Evolutionary conservation across 2,888 invertebrate species (phyloP).

Genomic region (Strigamia transsilvanica): DNA sequence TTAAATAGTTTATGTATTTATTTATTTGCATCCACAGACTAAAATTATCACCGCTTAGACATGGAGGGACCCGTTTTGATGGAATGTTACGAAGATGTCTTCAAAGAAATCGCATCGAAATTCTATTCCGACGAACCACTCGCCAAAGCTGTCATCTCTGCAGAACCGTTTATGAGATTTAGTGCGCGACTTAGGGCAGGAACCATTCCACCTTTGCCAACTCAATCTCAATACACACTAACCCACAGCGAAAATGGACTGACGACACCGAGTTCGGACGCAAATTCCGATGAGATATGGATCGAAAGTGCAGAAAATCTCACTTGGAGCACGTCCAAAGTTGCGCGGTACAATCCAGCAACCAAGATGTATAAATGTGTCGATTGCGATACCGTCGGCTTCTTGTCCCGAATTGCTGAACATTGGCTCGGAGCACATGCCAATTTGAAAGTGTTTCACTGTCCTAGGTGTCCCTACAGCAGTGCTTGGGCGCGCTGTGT

Average conservation of each 20-base stretch:
- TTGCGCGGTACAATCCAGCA: conserved; percentile 80
- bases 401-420: conserved; percentile 76
- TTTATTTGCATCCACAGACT: background rate
- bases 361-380: conserved; percentile 79
- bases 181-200: conserved; percentile 55
- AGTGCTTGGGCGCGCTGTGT: conserved; percentile 80
- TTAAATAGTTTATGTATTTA: conserved; percentile 5
- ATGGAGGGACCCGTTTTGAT: conserved; percentile 57
- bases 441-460: conserved; percentile 72
- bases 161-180: conserved; percentile 52
- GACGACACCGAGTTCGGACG: conserved; percentile 56
- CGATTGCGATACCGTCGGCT: conserved; percentile 76
- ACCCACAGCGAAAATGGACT: conserved; percentile 41
- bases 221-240: background rate
- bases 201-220: conserved; percentile 33
- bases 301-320: conserved; percentile 76
- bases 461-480: conserved; percentile 76
- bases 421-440: conserved; percentile 81
- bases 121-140: conserved; percentile 72
- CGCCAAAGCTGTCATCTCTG: conserved; percentile 58
- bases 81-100: conserved; percentile 78
- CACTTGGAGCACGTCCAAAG: conserved; percentile 79
- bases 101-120: conserved; percentile 91
- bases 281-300: conserved; percentile 66
- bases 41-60: background rate